phyloP scores from a whole-genome alignment of 2,888 invertebrate species.

The Xanthorhoe spadicearia region DNA sequence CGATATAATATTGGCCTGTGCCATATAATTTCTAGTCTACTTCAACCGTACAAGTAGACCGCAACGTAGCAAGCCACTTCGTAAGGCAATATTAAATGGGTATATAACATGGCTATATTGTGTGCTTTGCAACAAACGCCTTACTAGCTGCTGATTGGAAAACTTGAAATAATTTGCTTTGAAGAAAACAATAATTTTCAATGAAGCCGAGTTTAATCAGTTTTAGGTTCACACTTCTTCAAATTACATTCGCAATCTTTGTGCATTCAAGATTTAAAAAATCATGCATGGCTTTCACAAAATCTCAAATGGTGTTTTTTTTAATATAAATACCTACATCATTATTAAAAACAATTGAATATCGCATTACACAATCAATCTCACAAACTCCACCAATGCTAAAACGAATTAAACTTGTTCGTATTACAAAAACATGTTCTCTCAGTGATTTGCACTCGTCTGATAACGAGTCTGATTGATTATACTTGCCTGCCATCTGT shows the following conservation, averaged over 20 bases:
- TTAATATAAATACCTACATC: too few relatives aligned
- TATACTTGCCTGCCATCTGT: conserved; percentile 50
- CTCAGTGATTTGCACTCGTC: conserved; percentile 48
- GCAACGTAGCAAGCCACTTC: neutral
- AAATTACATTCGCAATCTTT: too few relatives aligned
- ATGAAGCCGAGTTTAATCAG: neutral
- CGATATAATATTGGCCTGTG: neutral
- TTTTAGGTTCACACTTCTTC: neutral
- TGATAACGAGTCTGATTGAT: conserved; percentile 50
- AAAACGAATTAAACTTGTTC: neutral
- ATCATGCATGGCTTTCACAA: too few relatives aligned
- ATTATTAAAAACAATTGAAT: too few relatives aligned
- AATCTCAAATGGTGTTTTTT: too few relatives aligned
- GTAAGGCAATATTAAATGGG: too few relatives aligned
- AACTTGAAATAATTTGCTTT: neutral
- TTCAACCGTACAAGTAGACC: neutral
- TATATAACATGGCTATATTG: neutral
- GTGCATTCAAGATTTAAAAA: too few relatives aligned
- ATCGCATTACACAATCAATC: too few relatives aligned
- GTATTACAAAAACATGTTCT: conserved; percentile 35
- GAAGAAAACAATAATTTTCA: neutral
- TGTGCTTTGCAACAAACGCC: neutral
- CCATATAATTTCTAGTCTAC: neutral
- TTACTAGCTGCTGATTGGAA: neutral
- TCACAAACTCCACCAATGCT: neutral